Evolutionary conservation across 2,113 vertebrate species (phyloP).

Genomic region (Pipa parva): DNA sequence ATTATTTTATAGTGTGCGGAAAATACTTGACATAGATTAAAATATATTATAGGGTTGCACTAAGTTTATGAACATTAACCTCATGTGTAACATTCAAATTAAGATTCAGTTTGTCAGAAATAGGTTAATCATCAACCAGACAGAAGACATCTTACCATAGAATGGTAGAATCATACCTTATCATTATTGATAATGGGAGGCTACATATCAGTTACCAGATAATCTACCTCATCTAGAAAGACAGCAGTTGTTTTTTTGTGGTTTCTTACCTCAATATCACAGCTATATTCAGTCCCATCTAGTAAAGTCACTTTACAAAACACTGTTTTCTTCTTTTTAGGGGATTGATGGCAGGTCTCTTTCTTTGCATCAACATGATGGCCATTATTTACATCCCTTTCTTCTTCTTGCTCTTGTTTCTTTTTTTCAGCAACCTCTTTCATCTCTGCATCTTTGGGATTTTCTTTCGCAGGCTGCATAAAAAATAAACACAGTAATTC

Average conservation of each 20-base stretch:
- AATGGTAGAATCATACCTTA: no score
- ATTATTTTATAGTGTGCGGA: no score
- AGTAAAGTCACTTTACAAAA: slow-evolving; percentile 82
- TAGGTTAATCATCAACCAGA: no score
- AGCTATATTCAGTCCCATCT: slow-evolving; percentile 81
- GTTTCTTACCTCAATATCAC: slow-evolving; percentile 84
- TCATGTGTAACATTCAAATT: no score
- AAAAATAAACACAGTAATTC: slow-evolving; percentile 27
- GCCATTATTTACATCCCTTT: slow-evolving; percentile 68
- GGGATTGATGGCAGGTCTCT: slow-evolving; percentile 66
- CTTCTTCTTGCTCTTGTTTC: slow-evolving; percentile 52
- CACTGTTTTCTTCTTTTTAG: slow-evolving; percentile 85
- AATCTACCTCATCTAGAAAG: no score
- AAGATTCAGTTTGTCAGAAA: no score
- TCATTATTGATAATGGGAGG: no score
- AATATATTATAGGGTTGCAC: no score
- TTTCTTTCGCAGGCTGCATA: slow-evolving; percentile 72
- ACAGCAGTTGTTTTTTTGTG: not conserved
- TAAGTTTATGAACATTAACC: no score
- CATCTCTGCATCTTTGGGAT: slow-evolving; percentile 59
- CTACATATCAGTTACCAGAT: no score
- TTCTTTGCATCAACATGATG: slow-evolving; percentile 58
- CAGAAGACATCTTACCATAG: no score
- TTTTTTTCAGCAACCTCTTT: slow-evolving; percentile 56
- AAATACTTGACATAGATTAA: no score